Percentiles rank a stretch among this genome's conserved stretches.
Conservation (phyloP, 2,113 vertebrate genomes). For the Brachirus orientalis region DNA sequence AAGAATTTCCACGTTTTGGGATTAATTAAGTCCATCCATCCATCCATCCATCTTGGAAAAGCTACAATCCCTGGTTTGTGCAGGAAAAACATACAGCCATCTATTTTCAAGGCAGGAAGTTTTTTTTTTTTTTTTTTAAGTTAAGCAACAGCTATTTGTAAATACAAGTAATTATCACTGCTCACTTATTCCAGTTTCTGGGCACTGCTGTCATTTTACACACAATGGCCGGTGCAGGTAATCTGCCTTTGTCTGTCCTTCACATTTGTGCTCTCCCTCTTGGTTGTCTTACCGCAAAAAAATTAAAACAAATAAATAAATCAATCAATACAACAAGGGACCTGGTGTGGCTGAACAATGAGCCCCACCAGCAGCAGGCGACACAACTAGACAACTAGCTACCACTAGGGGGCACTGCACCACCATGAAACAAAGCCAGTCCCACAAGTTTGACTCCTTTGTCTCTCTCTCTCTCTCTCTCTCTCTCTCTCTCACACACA, state of each 20-base stretch:
- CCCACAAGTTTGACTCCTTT: slow-evolving; percentile 66
- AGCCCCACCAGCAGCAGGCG: slow-evolving; percentile 13
- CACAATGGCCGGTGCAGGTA: slow-evolving; percentile 12
- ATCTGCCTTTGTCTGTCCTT: slow-evolving; percentile 19
- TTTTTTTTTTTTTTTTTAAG: too few species aligned
- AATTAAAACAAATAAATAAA: too few species aligned
- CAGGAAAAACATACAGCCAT: too few species aligned
- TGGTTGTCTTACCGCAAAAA: slow-evolving; percentile 25
- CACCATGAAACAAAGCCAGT: slow-evolving; percentile 48
- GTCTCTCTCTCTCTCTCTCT: slow-evolving; percentile 57
- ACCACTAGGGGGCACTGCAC: slow-evolving; percentile 80
- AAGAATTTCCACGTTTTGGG: too few species aligned
- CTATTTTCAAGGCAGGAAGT: too few species aligned
- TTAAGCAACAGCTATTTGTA: too few species aligned
- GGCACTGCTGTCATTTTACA: not conserved
- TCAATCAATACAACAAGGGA: not conserved
- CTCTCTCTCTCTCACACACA: too few species aligned
- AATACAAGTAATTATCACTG: too few species aligned
- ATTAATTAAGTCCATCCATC: too few species aligned
- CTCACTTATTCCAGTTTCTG: not conserved
- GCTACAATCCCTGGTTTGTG: too few species aligned
- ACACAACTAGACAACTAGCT: fast-evolving
- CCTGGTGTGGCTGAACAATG: slow-evolving; percentile 64
- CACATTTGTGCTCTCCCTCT: slow-evolving; percentile 10
- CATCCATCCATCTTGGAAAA: too few species aligned